These are phyloP conservation scores for Pimephales promelas DNA, from an alignment of 2,113 vertebrate genomes.

Conservation along the genomic window DNA sequence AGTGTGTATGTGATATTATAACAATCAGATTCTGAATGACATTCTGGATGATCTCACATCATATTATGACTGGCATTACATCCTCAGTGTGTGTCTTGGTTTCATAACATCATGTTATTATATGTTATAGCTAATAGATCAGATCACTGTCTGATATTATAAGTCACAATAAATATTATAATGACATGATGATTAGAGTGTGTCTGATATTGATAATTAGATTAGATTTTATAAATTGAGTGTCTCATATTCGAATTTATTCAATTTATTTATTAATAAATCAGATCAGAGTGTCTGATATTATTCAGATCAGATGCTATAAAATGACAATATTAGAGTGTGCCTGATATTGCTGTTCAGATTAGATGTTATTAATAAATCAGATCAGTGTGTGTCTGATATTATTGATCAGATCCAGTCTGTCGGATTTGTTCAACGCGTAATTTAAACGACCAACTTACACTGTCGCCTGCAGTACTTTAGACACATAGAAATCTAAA, in stretches of 20 bases:
- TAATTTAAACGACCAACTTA: conserved; percentile 20
- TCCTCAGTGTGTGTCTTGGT: too few species aligned
- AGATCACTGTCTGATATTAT: background rate
- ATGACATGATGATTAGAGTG: background rate
- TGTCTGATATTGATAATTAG: background rate
- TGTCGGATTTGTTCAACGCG: background rate
- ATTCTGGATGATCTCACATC: background rate
- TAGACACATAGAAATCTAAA: background rate
- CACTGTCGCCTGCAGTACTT: background rate
- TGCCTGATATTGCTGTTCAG: too few species aligned
- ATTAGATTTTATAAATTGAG: background rate
- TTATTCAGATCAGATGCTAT: background rate
- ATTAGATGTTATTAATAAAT: background rate
- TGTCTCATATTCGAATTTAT: too few species aligned
- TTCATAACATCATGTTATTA: too few species aligned
- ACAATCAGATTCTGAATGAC: background rate
- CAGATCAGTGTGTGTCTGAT: background rate
- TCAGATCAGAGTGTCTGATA: background rate
- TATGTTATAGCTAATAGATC: background rate
- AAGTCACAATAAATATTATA: background rate
- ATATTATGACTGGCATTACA: background rate
- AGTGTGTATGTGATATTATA: background rate
- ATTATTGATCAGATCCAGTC: background rate
- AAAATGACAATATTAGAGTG: background rate
- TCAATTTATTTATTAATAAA: background rate